A percentile compares a stretch with the other conserved stretches of the same genome.
Conservation (phyloP, 1,140 invertebrate genomes). For the Nixonia krombeini region DNA sequence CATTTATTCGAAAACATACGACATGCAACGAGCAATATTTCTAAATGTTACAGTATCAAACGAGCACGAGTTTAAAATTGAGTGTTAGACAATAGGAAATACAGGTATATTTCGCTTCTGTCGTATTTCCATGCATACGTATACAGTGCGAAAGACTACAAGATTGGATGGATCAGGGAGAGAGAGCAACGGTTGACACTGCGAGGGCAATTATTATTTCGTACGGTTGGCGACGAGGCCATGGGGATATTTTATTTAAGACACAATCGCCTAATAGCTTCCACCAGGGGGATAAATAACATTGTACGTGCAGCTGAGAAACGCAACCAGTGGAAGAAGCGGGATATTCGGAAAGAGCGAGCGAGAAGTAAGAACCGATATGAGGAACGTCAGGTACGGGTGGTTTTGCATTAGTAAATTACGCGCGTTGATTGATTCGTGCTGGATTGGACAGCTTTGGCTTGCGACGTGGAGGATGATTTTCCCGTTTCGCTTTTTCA, state of each 20-base stretch:
- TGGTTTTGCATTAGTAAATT: constrained; percentile 63
- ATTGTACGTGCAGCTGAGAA: constrained; percentile 22
- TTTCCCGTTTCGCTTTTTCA: too few relatives aligned
- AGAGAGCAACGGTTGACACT: constrained; percentile 47
- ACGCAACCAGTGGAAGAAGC: constrained; percentile 20
- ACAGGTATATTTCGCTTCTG: constrained; percentile 2
- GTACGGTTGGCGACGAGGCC: constrained; percentile 60
- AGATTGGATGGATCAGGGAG: constrained; percentile 21
- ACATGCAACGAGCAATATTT: too few relatives aligned
- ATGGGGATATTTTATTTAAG: constrained; percentile 68
- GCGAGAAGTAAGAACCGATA: constrained; percentile 37
- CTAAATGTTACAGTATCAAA: too few relatives aligned
- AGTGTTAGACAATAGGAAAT: too few relatives aligned
- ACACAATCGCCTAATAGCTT: constrained; percentile 69
- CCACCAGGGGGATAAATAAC: constrained; percentile 59
- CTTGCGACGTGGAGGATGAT: too few relatives aligned
- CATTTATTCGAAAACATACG: too few relatives aligned
- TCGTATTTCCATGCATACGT: constrained; percentile 9
- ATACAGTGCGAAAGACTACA: constrained; percentile 18
- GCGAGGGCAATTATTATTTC: constrained; percentile 67
- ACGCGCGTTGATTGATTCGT: constrained; percentile 38
- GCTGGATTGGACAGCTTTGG: too few relatives aligned
- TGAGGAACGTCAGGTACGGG: constrained; percentile 35
- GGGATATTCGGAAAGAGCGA: constrained; percentile 27
- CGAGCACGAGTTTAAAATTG: too few relatives aligned